A percentile compares a stretch with the other conserved stretches of the same genome.
phyloP scores from a whole-genome alignment of 2,888 invertebrate species.

The Hipparchia sbordonii region DNA sequence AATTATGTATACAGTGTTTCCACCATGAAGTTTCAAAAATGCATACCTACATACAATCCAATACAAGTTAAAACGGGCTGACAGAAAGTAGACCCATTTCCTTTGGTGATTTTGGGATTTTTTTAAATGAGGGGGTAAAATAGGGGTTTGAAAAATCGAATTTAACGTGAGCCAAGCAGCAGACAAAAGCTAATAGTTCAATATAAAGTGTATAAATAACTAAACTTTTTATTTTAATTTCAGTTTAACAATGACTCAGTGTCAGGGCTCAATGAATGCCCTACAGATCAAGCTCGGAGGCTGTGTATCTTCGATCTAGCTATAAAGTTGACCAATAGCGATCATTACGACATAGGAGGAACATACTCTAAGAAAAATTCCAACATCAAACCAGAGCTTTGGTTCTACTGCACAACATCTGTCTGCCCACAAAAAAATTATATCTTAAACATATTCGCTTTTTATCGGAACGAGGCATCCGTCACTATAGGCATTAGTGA shows the following conservation, averaged over 20 bases:
- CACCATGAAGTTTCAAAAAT: too few relatives aligned
- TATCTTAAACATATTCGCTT: conserved; percentile 66
- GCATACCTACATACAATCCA: too few relatives aligned
- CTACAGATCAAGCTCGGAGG: conserved; percentile 52
- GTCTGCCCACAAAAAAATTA: conserved; percentile 55
- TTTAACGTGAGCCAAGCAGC: too few relatives aligned
- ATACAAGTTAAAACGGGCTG: too few relatives aligned
- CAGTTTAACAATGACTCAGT: conserved; percentile 50
- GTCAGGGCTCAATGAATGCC: conserved; percentile 54
- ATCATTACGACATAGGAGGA: conserved; percentile 67
- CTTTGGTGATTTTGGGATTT: too few relatives aligned
- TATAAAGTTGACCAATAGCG: conserved; percentile 49
- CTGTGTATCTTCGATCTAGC: conserved; percentile 57
- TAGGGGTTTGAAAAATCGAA: too few relatives aligned
- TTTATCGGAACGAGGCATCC: conserved; percentile 54
- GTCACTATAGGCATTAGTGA: conserved; percentile 58
- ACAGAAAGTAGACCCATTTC: too few relatives aligned
- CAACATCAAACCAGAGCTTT: conserved; percentile 59
- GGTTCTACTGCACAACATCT: conserved; percentile 66
- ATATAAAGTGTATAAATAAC: too few relatives aligned
- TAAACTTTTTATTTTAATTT: neutral
- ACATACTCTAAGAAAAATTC: conserved; percentile 54
- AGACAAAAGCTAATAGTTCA: too few relatives aligned
- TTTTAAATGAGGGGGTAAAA: too few relatives aligned
- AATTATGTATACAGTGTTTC: too few relatives aligned